A percentile compares a stretch with the other conserved stretches of the same genome.
Evolutionary conservation across 2,113 vertebrate genomes (phyloP).

Genomic region (Sceloporus tristichus): DNA sequence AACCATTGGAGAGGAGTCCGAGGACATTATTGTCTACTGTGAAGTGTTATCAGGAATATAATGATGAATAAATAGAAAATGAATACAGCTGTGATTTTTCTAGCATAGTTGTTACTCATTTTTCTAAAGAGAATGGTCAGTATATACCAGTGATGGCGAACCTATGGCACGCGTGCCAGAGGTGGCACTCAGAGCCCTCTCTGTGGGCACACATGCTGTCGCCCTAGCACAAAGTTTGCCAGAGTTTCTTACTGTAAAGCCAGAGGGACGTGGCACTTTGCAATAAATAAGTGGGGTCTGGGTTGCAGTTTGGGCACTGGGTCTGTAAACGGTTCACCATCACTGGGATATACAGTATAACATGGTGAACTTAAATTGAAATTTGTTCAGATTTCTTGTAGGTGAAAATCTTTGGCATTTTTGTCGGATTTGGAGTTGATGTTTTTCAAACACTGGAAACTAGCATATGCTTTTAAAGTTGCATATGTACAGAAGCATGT

Average conservation of each 20-base stretch:
- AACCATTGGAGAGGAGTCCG: not conserved
- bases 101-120: not conserved
- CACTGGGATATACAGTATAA: not conserved
- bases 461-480: not conserved
- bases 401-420: not conserved
- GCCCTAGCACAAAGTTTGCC: too few relatives aligned
- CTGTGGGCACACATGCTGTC: too few relatives aligned
- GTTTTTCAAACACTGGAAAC: not conserved
- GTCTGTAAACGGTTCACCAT: too few relatives aligned
- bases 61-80: not conserved
- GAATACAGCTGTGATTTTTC: not conserved
- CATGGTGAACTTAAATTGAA: not conserved
- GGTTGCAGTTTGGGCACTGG: too few relatives aligned
- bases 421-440: not conserved
- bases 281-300: too few relatives aligned
- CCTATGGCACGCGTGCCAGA: too few relatives aligned
- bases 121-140: not conserved
- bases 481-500: not conserved
- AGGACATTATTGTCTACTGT: not conserved
- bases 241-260: too few relatives aligned
- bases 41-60: not conserved
- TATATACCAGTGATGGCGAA: too few relatives aligned
- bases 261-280: too few relatives aligned
- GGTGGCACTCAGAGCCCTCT: too few relatives aligned
- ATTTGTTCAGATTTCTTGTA: not conserved